phyloP scores from a whole-genome alignment of 2,113 vertebrate genomes.

The Spermophilus dauricus region DNA sequence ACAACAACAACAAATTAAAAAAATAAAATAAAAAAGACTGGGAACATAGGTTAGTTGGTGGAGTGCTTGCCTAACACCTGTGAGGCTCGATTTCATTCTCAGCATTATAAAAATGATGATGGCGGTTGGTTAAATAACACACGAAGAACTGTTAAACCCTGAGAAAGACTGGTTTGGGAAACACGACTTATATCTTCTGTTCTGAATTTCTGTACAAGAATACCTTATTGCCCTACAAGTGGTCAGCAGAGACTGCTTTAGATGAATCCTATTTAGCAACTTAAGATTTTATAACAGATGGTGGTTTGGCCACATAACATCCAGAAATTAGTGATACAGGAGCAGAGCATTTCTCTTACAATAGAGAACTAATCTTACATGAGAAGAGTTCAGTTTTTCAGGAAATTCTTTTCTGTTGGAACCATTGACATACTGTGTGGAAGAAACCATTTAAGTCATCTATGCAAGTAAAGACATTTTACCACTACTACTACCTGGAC shows the following conservation, averaged over 20 bases:
- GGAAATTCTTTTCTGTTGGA: not conserved
- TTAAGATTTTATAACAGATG: not conserved
- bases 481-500: not conserved
- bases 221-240: not conserved
- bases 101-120: no score
- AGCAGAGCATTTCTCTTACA: not conserved
- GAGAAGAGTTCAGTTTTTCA: not conserved
- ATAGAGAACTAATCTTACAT: not conserved
- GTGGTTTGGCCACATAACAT: not conserved
- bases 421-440: not conserved
- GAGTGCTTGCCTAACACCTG: no score
- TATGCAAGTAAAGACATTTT: slow-evolving; percentile 17
- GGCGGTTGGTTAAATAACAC: not conserved
- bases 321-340: not conserved
- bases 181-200: not conserved
- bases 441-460: not conserved
- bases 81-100: no score
- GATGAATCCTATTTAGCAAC: not conserved
- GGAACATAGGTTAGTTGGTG: no score
- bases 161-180: not conserved
- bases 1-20: no score
- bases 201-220: not conserved
- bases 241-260: not conserved
- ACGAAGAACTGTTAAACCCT: not conserved
- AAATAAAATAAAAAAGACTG: no score